These are phyloP conservation scores for Diploscapter pachys DNA, from an alignment of 1,140 invertebrate genomes.

Conservation along the genomic window DNA sequence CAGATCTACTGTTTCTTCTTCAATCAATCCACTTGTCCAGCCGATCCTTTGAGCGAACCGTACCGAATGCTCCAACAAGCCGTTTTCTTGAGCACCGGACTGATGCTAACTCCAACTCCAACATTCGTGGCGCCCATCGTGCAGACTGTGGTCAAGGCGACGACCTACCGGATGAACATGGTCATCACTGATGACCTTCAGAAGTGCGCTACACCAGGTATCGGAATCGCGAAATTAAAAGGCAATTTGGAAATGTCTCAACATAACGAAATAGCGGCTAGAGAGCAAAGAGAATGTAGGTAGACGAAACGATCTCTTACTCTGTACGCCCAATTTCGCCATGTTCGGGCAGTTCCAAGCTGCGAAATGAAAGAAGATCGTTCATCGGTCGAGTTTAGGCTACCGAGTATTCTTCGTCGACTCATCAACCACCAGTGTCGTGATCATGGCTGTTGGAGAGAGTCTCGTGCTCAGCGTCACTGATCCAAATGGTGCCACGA, in stretches of 20 bases:
- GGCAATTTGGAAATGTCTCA: too few relatives aligned
- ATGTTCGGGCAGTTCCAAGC: too few relatives aligned
- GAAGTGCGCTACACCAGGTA: neutral
- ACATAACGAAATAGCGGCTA: too few relatives aligned
- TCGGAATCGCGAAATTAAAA: too few relatives aligned
- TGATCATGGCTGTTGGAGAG: constrained; percentile 40
- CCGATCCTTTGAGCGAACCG: constrained; percentile 32
- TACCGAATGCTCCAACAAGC: constrained; percentile 30
- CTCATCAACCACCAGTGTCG: constrained; percentile 26
- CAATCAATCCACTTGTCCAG: constrained; percentile 21
- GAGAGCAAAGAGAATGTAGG: too few relatives aligned
- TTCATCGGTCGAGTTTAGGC: neutral
- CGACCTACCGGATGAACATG: constrained; percentile 3
- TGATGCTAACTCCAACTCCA: constrained; percentile 7
- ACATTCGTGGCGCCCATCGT: neutral
- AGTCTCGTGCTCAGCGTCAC: constrained; percentile 28
- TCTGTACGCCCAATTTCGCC: too few relatives aligned
- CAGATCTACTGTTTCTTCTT: constrained; percentile 37
- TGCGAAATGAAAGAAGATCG: neutral
- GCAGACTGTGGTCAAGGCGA: constrained; percentile 1
- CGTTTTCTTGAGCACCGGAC: constrained; percentile 30
- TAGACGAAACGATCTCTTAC: too few relatives aligned
- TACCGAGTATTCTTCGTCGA: constrained; percentile 36
- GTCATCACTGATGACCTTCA: constrained; percentile 7
- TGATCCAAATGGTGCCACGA: constrained; percentile 34